Base-by-base conservation (phyloP, 1,140 invertebrate species). In the Cephus cinctus region DNA sequence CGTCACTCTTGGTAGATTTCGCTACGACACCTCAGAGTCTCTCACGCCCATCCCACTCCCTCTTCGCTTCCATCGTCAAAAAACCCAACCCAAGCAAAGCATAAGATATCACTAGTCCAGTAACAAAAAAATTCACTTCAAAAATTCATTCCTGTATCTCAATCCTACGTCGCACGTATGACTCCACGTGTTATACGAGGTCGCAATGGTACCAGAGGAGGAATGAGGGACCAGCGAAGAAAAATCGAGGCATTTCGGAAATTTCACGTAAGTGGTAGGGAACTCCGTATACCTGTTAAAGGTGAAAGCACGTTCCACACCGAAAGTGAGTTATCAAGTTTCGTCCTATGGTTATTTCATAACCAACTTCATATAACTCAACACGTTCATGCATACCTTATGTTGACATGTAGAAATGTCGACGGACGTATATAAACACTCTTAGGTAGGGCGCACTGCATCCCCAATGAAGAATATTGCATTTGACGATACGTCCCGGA, bases 261-360 rank as follows among this genome's bases (percentile, higher is more conserved):
- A 50, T 59, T 59, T 56, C 11, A 11, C 27, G 22, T 48, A 55
- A 52, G 47, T 47, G 44, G 47, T 34, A n/a, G 48, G 39, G 32
- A 16, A 57, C 36, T 48, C 35, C 21, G n/a, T 8, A 11, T 36
- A 11, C 27, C 32, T n/a, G 27, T 21, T n/a, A n/a, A n/a, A n/a
- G n/a, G n/a, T n/a, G n/a, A n/a, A n/a, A n/a, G n/a, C 44, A 11
- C 14, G 35, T 27, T n/a, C 18, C 14, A 23, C 36, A 52, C 47
- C 43, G 50, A 54, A 56, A 59, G 38, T 52, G 34, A 43, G 39
- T 59, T 59, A 59, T 56, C 54, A 54, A 59, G 54, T 59, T 59
- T 50, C 50, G 50, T 48, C 34, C 45, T 45, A 59, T 59, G 57
- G 50, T 59, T 59, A 59, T 59, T 59, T 59, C 47, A 53, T 59